phyloP scores from a whole-genome alignment of 1,140 invertebrate genomes.

The Drosophila repleta region DNA sequence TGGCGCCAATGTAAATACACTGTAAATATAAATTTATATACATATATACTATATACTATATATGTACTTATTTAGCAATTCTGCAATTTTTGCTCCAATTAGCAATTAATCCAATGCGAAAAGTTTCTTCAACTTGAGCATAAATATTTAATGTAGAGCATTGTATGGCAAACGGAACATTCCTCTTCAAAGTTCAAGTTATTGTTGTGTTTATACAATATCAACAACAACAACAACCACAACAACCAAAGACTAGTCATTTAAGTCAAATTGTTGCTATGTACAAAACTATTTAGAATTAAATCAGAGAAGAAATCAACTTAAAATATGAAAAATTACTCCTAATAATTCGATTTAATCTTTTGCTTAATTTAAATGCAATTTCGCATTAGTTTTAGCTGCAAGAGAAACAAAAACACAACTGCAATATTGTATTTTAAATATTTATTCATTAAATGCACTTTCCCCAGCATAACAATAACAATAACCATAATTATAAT shows the following conservation, averaged over 20 bases:
- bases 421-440: constrained; percentile 82
- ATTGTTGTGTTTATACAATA: constrained; percentile 49
- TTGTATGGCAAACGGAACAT: constrained; percentile 54
- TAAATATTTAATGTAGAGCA: constrained; percentile 18
- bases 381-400: constrained; percentile 52
- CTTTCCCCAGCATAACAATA: constrained; percentile 23
- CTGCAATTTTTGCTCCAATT: constrained; percentile 64
- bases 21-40: constrained; percentile 34
- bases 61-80: constrained; percentile 33
- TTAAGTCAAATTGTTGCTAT: constrained; percentile 76
- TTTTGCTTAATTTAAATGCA: constrained; percentile 37
- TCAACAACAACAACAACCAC: constrained; percentile 28
- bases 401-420: constrained; percentile 41
- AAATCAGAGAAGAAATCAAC: constrained; percentile 4
- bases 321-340: constrained; percentile 7
- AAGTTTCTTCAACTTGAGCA: constrained; percentile 53
- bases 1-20: constrained; percentile 69
- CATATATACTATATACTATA: neutral
- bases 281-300: constrained; percentile 66
- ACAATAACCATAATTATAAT: constrained; percentile 53
- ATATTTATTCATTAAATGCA: constrained; percentile 77
- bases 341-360: constrained; percentile 41
- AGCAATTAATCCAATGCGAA: constrained; percentile 57
- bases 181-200: constrained; percentile 78
- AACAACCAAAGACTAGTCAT: constrained; percentile 80